Evolutionary conservation across 2,888 invertebrate genomes (phyloP).

Genomic region (Allygus modestus): DNA sequence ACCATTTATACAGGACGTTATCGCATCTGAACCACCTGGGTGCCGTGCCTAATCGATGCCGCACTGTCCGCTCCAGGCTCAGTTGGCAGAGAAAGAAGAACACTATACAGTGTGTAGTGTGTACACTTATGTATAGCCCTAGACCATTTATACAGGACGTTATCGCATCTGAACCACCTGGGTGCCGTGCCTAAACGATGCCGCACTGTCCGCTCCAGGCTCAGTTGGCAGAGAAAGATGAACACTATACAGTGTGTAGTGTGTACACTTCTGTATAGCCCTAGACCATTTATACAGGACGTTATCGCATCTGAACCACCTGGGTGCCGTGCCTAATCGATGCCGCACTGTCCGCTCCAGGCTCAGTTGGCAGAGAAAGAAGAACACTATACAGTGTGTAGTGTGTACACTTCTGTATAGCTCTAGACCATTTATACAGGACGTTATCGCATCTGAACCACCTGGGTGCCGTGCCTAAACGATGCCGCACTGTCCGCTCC

Average conservation of each 20-base stretch:
- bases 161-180: conserved; percentile 55
- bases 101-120: neutral
- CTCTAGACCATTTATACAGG: neutral
- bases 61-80: conserved; percentile 17
- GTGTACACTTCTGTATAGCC: too few relatives aligned
- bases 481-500: conserved; percentile 26
- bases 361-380: conserved; percentile 8
- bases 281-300: conserved; percentile 52
- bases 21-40: conserved; percentile 55
- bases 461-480: conserved; percentile 40
- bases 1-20: conserved; percentile 41
- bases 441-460: conserved; percentile 43
- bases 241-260: neutral
- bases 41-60: conserved; percentile 47
- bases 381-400: neutral
- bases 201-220: conserved; percentile 18
- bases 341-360: conserved; percentile 30
- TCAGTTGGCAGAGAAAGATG: neutral
- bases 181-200: conserved; percentile 47
- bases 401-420: neutral
- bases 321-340: conserved; percentile 49
- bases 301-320: conserved; percentile 54
- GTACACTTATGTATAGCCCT: too few relatives aligned
- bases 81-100: neutral
- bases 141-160: conserved; percentile 51